phyloP scores from a whole-genome alignment of 2,888 invertebrate genomes.

The Leptogaster cylindrica region DNA sequence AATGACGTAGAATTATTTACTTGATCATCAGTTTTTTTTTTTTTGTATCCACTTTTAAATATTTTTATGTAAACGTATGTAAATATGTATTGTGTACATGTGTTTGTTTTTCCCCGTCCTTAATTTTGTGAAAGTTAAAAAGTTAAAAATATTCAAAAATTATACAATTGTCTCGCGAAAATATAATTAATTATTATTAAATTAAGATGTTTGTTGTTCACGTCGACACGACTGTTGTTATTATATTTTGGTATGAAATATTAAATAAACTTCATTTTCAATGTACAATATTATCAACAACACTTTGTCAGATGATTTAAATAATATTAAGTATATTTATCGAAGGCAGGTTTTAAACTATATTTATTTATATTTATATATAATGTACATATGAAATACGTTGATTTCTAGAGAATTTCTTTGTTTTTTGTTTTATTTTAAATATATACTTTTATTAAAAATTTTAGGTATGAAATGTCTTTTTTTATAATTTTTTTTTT shows the following conservation, averaged over 20 bases:
- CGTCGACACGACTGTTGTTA: neutral
- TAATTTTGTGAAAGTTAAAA: neutral
- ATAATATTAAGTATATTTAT: conserved; percentile 41
- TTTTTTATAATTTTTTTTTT: conserved; percentile 47
- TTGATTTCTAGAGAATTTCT: conserved; percentile 45
- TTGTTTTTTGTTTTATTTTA: conserved; percentile 48
- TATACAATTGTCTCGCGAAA: conserved; percentile 8
- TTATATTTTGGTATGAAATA: conserved; percentile 24
- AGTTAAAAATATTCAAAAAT: neutral
- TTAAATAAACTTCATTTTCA: conserved; percentile 19
- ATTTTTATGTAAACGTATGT: conserved; percentile 27
- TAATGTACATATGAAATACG: conserved; percentile 43
- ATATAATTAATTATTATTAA: conserved; percentile 23
- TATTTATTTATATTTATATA: conserved; percentile 43
- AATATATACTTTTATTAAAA: conserved; percentile 42
- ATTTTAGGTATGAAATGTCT: conserved; percentile 49
- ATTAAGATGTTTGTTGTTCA: neutral
- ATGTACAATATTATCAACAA: conserved; percentile 17
- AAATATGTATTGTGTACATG: conserved; percentile 25
- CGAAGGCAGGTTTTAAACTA: conserved; percentile 48
- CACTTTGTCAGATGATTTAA: conserved; percentile 28
- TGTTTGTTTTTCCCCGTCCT: conserved; percentile 18
- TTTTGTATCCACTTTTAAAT: conserved; percentile 29
- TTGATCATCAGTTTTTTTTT: conserved; percentile 21
- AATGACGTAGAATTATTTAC: conserved; percentile 41